These are phyloP conservation scores for Theonella swinhoei DNA, from an alignment of 37 sponge, comb jelly and placozoan species.

Conservation along the genomic window DNA sequence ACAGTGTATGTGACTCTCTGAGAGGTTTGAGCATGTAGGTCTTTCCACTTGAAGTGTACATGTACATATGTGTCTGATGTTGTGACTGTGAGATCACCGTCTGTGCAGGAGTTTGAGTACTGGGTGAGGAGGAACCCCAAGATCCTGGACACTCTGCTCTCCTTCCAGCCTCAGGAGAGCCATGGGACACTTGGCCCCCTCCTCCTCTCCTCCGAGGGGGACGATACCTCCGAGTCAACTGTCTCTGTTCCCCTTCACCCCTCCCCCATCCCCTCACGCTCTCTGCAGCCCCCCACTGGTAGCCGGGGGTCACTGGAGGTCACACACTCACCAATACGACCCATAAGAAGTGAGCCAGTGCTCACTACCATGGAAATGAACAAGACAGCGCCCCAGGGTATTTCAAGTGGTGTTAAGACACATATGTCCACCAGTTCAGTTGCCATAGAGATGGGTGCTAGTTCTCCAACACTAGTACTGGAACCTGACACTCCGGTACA, in stretches of 20 bases:
- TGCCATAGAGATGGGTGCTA: neutral
- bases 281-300: neutral
- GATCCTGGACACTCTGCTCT: constrained; percentile 71
- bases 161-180: constrained; percentile 35
- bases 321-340: neutral
- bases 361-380: neutral
- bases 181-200: constrained; percentile 36
- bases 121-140: constrained; percentile 85
- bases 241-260: neutral
- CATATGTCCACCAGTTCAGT: neutral
- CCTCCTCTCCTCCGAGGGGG: constrained; percentile 30
- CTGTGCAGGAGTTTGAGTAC: constrained; percentile 84
- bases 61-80: too few species aligned
- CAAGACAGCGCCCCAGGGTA: too few species aligned
- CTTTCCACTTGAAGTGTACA: too few species aligned
- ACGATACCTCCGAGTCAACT: neutral
- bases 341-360: neutral
- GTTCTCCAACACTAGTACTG: neutral
- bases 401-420: neutral
- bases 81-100: too few species aligned
- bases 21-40: too few species aligned
- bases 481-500: neutral
- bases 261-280: neutral
- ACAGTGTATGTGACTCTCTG: too few species aligned
- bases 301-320: neutral